phyloP scores from a whole-genome alignment of 2,888 invertebrate species.

The Platypus cylindrus region DNA sequence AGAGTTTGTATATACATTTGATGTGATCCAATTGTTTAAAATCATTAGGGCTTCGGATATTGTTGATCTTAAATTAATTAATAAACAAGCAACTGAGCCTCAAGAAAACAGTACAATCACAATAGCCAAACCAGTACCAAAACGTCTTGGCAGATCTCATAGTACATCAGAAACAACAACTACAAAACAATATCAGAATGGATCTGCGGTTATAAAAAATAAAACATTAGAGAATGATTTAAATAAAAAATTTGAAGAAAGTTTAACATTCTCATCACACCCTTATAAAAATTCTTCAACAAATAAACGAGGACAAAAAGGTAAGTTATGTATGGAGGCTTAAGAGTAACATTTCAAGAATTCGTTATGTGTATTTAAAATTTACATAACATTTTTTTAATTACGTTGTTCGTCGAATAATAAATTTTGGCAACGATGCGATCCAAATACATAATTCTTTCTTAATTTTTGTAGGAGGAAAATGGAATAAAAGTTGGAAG shows the following conservation, averaged over 20 bases:
- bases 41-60: conserved; percentile 30
- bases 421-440: not conserved
- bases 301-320: conserved; percentile 10
- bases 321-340: too few relatives aligned
- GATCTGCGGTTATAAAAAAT: conserved; percentile 25
- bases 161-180: conserved; percentile 29
- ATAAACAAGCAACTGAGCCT: conserved; percentile 39
- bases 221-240: conserved; percentile 33
- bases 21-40: too few relatives aligned
- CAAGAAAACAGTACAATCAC: conserved; percentile 36
- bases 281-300: conserved; percentile 13
- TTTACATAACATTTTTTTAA: too few relatives aligned
- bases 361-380: not conserved
- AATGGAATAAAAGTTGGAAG: conserved; percentile 38
- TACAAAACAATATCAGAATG: conserved; percentile 23
- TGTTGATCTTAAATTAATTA: conserved; percentile 61
- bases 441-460: not conserved
- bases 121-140: conserved; percentile 43
- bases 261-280: conserved; percentile 7
- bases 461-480: conserved; percentile 31
- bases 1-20: conserved; percentile 3
- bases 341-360: too few relatives aligned
- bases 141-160: conserved; percentile 38
- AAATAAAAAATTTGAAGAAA: conserved; percentile 13
- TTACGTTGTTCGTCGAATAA: too few relatives aligned